phyloP scores from a whole-genome alignment of 92 coral and sea anemone genomes.

The Pocillopora meandrina region DNA sequence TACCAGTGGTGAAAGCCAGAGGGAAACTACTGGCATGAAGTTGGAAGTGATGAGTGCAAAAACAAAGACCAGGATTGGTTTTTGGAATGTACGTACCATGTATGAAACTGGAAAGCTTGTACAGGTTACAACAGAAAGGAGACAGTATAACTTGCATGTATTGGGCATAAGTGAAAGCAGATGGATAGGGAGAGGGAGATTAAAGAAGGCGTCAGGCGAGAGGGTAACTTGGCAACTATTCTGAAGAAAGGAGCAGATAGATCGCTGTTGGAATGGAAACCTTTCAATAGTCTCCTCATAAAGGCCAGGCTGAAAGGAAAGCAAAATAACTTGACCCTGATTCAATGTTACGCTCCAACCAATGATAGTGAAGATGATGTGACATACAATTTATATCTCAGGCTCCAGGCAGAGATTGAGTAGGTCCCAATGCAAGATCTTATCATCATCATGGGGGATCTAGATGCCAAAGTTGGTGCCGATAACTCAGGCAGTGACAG shows the following conservation, averaged over 20 bases:
- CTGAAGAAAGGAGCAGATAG: conserved; percentile 36
- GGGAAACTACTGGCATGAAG: conserved; percentile 2
- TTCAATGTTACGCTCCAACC: background rate
- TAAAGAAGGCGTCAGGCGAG: conserved; percentile 10
- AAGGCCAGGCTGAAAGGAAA: conserved; percentile 6
- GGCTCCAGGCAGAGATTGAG: background rate
- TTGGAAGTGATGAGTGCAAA: conserved; percentile 35
- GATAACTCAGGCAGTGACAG: background rate
- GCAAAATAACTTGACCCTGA: too few relatives aligned
- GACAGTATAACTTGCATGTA: conserved; percentile 31
- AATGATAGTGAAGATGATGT: background rate
- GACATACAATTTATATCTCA: background rate
- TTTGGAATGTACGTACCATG: conserved; percentile 41
- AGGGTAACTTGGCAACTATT: conserved; percentile 30
- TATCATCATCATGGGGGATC: background rate
- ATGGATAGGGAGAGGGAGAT: conserved; percentile 48
- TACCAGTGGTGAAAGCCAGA: conserved; percentile 18
- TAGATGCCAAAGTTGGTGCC: background rate
- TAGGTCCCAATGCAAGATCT: background rate
- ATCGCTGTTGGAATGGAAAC: conserved; percentile 42
- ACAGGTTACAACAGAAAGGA: conserved; percentile 33
- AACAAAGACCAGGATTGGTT: conserved; percentile 30
- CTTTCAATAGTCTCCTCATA: conserved; percentile 32
- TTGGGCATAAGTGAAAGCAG: conserved; percentile 47
- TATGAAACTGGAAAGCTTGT: conserved; percentile 25